These are phyloP conservation scores for Microplitis manilae DNA, from an alignment of 2,888 invertebrate species.

Conservation along the genomic window DNA sequence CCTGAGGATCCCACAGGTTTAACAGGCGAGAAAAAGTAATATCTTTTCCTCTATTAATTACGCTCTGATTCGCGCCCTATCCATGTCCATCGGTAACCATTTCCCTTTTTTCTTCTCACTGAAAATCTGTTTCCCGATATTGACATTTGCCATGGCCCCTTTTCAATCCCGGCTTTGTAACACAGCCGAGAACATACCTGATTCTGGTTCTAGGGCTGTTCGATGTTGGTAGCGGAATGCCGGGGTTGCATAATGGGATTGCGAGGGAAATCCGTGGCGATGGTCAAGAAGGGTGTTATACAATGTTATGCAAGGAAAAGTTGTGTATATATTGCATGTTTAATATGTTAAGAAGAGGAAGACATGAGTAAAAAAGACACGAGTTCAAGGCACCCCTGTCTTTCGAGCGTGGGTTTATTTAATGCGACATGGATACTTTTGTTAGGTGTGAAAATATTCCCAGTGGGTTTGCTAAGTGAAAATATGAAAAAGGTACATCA, in stretches of 20 bases:
- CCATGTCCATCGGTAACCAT: slow-evolving; percentile 52
- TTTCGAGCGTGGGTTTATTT: slow-evolving; percentile 69
- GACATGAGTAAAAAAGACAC: slow-evolving; percentile 28
- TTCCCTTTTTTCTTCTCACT: slow-evolving; percentile 40
- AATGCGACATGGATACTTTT: slow-evolving; percentile 57
- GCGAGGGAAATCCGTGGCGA: slow-evolving; percentile 19
- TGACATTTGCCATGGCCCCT: slow-evolving; percentile 67
- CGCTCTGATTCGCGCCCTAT: slow-evolving; percentile 68
- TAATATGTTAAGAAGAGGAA: slow-evolving; percentile 28
- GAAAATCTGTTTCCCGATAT: slow-evolving; percentile 61
- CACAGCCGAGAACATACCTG: slow-evolving; percentile 38
- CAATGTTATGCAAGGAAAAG: slow-evolving; percentile 10
- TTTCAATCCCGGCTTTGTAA: slow-evolving; percentile 33
- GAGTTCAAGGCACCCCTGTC: slow-evolving; percentile 62
- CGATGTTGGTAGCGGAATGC: neutral
- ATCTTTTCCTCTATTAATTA: slow-evolving; percentile 66
- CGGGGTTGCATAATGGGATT: neutral
- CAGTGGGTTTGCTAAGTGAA: slow-evolving; percentile 39
- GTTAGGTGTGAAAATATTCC: slow-evolving; percentile 56
- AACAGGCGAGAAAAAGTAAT: slow-evolving; percentile 47
- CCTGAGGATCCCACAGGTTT: slow-evolving; percentile 23
- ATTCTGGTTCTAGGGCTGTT: neutral
- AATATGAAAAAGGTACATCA: slow-evolving; percentile 30
- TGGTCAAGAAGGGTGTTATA: neutral
- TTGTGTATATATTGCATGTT: slow-evolving; percentile 6